Evolutionary conservation across 2,888 invertebrate genomes (phyloP), one percentile per base, ranked within the genome.

Genomic region (Lacanobia wlatinum): DNA sequence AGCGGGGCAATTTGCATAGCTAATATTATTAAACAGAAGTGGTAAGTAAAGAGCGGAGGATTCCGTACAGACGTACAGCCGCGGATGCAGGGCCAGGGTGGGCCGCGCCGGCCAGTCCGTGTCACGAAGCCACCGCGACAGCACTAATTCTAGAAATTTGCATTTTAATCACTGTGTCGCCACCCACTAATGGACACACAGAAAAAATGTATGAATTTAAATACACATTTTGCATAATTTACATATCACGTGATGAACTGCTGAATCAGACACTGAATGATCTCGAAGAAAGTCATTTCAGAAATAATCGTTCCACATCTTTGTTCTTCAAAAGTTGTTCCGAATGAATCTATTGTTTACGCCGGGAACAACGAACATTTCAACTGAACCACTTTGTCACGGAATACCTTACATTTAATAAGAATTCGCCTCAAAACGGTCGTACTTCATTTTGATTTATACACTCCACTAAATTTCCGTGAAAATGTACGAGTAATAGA

Each of bases 161-260:
- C 87, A 86, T 86, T 87, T 90, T 90, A 89, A 90, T 87, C 83
- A 83, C 84, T 70, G 67, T 82, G 82, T 84, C 82, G 65, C 59
- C 78, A 85, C 73, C 53, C 61, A 43, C 75, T 84, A 81, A 86
- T 86, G 80, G 74, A 76, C 64, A 71, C 67, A 81, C 78, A 80
- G 80, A 85, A 87, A 43, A 88, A 87, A 85, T 70, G 50, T 83
- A 85, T 90, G 83, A 88, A 88, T 88, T 86, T 87, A 77, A 85
- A 88, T 86, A 76, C 70, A 70, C 67, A 82, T 76, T 87, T 84
- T 84, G 84, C 84, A 84, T 87, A 86, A 84, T 82, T 71, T 43
- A 65, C 63, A 70, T 68, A 28, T 65, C 58, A 70, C 61, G 28
- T 63, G 60, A 46, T 23, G 52, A 53, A 23, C 2, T 52, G 53